Base-by-base conservation (phyloP, 2,797 vertebrate genomes). In the Onychomys torridus region DNA sequence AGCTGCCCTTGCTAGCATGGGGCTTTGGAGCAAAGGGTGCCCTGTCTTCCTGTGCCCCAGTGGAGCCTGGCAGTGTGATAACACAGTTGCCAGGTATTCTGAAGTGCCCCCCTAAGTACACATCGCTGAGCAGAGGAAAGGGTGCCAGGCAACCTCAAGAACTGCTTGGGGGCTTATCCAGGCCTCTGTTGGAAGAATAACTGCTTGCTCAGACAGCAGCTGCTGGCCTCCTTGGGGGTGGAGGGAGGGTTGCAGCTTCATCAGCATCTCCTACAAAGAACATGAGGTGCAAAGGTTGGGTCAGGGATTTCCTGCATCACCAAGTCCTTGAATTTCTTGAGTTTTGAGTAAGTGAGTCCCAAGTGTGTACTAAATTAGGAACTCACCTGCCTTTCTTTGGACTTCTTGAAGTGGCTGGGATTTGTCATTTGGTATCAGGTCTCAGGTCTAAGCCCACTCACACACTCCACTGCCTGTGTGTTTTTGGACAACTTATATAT, bases 361-460 rank as follows among this genome's bases (percentile, higher is more conserved):
- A n/a, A 63, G 67, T 34, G 77, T 93, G 89, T 49, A 34, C 43
- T 82, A 65, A 43, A 71, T 76, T 57, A 85, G 43, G 37, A 89
- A 10, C 17, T 83, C 65, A 16, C 73, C 43, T 81, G 2, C 16
- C 19, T 52, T n/a, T 49, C 14, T n/a, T 32, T 73, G 67, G 40
- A 49, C 34, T 69, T 78, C 84, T 79, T 32, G 40, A 37, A 57
- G 73, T 77, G 65, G 1, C 49, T 67, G 2, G 34, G 10, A 61
- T 67, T 43, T 84, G 34, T 94, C 65, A 59, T 8, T 43, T 76
- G 27, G 85, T 37, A 73, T 19, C 81, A 43, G 46, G 2, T 75
- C 67, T 37, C 14, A 59, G 59, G 29, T 10, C n/a, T 90, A 55
- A 29, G 8, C 2, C 11, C 59, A 19, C 55, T 90, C 37, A 49